Base-by-base conservation (phyloP, 2,113 vertebrate species). In the Hydrolagus affinis region DNA sequence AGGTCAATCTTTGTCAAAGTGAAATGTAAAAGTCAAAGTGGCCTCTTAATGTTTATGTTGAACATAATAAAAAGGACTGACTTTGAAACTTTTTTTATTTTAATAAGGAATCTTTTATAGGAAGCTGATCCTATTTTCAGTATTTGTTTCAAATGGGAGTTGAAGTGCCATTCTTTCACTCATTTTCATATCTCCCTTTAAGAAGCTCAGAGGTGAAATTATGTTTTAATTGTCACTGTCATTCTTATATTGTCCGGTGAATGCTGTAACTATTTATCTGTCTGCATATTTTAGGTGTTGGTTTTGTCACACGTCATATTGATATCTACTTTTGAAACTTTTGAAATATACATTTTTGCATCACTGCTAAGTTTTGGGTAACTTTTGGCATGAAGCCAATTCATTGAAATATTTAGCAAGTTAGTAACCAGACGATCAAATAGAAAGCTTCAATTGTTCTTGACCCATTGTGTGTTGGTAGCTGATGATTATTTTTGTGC, bases 11-110 rank as follows among this genome's bases (percentile, higher is more conserved):
- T 44, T 80, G 76, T 23, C 59, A 80, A 59, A 59, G 19, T 57
- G 59, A 59, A 59, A 75, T 57, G 32, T 75, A 75, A 75, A 75
- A 78, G 57, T 78, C 77, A 80, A 80, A 80, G 77, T 80, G 77
- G 77, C 59, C 77, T 30, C 77, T 64, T 80, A 17, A 62, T 80
- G 30, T 28, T 80, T 80, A 80, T 11, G 8, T 80, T 80, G 59
- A 62, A 17, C 59, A 64, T 80, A 62, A 80, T 64, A 25, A 62
- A 64, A 25, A 80, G 59, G 23, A n/a, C 25, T 4, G 23, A 80
- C 59, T 80, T 62, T 60, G 28, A 17, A 78, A 25, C 60, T 60
- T 57, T 75, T 78, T 78, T 14, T 80, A 17, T 66, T 15, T 10
- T 28, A 64, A 80, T 25, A 80, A 60, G 14, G n/a, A 64, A 66